Evolutionary conservation across 2,113 vertebrate genomes (phyloP).

Genomic region (Peromyscus leucopus): DNA sequence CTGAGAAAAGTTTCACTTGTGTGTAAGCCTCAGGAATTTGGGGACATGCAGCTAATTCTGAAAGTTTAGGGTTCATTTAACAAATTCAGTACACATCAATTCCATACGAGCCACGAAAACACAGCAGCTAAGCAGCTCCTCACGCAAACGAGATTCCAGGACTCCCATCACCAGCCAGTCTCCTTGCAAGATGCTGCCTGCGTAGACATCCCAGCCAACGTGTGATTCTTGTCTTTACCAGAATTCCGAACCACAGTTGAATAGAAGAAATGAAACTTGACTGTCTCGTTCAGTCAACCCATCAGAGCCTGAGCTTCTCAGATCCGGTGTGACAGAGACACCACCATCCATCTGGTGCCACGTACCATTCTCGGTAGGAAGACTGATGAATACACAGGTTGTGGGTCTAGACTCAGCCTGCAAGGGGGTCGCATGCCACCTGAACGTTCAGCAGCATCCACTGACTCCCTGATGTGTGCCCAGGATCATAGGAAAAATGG

Average conservation of each 20-base stretch:
- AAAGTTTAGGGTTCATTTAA: not conserved
- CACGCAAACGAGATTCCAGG: not conserved
- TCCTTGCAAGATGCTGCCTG: not conserved
- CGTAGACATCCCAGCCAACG: not conserved
- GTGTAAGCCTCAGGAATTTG: not conserved
- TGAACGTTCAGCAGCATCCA: rapidly evolving
- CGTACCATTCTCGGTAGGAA: not conserved
- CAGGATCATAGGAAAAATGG: rapidly evolving
- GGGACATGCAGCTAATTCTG: not conserved
- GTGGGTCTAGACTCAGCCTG: not conserved
- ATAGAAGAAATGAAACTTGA: not conserved
- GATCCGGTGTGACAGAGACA: not conserved
- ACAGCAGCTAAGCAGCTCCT: not conserved
- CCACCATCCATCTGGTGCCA: not conserved
- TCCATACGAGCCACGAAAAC: not conserved
- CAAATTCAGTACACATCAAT: not conserved
- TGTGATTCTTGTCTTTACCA: not conserved
- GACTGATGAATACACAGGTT: not conserved
- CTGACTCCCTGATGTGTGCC: not conserved
- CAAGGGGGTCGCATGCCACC: rapidly evolving
- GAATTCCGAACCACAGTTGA: not conserved
- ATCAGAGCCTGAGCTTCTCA: not conserved
- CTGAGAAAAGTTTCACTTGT: not conserved
- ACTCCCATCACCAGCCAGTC: not conserved
- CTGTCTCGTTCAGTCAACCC: not conserved